Conservation (phyloP, 2,888 invertebrate species). For the Oscheius sp. region DNA sequence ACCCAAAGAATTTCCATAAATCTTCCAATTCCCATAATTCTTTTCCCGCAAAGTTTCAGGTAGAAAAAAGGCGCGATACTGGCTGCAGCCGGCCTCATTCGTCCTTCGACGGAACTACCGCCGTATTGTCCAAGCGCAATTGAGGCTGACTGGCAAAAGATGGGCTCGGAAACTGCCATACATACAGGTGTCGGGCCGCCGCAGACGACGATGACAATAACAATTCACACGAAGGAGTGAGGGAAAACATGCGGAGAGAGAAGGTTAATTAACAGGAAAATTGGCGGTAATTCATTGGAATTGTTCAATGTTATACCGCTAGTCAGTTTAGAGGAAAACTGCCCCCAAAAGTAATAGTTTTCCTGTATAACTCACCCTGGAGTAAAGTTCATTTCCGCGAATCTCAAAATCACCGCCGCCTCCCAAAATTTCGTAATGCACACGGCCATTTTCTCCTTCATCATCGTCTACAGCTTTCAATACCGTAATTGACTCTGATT, state of each 20-base stretch:
- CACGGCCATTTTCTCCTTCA: slow-evolving; percentile 1
- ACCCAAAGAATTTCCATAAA: too few relatives aligned
- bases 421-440: slow-evolving; percentile 25
- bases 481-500: background rate
- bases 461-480: slow-evolving; percentile 24
- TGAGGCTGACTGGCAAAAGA: background rate
- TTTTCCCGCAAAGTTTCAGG: too few relatives aligned
- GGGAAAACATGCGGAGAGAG: too few relatives aligned
- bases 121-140: slow-evolving; percentile 25
- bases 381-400: background rate
- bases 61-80: too few relatives aligned
- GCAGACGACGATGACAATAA: background rate
- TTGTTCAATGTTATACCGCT: too few relatives aligned
- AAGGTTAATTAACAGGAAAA: too few relatives aligned
- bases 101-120: slow-evolving; percentile 16
- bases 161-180: background rate
- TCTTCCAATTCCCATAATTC: too few relatives aligned
- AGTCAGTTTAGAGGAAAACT: too few relatives aligned
- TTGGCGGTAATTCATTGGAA: too few relatives aligned
- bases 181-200: slow-evolving; percentile 6
- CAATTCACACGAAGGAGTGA: too few relatives aligned
- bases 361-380: slow-evolving; percentile 1
- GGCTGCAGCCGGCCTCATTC: slow-evolving; percentile 7
- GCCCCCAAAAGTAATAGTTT: too few relatives aligned
- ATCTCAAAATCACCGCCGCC: background rate